Evolutionary conservation across 1,140 invertebrate species (phyloP).

Genomic region (Drosophila cardini): DNA sequence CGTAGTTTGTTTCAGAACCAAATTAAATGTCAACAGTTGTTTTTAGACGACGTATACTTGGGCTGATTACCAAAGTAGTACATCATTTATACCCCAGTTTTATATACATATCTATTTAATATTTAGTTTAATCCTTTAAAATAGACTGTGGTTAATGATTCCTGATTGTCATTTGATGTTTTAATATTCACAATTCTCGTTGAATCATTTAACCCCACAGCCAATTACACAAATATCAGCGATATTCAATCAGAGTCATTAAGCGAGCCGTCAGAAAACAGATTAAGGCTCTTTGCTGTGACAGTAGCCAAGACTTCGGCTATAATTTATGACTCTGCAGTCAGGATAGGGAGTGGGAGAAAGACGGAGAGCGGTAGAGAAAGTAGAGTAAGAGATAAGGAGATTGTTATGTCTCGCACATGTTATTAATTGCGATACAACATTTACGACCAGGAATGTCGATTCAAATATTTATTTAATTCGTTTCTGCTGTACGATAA

Average conservation of each 20-base stretch:
- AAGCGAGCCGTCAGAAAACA: conserved; percentile 1
- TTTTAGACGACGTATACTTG: no score
- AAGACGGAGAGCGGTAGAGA: not conserved
- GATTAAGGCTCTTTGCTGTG: conserved; percentile 19
- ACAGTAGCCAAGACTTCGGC: conserved; percentile 14
- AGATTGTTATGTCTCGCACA: conserved; percentile 31
- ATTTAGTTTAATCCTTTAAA: no score
- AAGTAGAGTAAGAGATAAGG: not conserved
- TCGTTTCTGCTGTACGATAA: not conserved
- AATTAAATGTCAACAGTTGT: no score
- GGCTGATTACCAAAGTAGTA: no score
- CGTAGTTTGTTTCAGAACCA: no score
- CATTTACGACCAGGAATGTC: conserved; percentile 25
- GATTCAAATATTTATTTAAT: conserved; percentile 10
- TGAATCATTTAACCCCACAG: conserved; percentile 5
- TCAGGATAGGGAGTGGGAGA: conserved; percentile 1
- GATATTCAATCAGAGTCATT: conserved; percentile 25
- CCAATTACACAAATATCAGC: conserved; percentile 8
- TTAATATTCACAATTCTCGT: not conserved
- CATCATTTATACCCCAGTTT: no score
- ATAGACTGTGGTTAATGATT: not conserved
- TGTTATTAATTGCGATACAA: conserved; percentile 49
- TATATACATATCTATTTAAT: no score
- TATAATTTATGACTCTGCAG: conserved; percentile 48
- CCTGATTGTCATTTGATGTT: not conserved